phyloP scores from a whole-genome alignment of 2,888 invertebrate species.

The Lasioglossum zephyrum region DNA sequence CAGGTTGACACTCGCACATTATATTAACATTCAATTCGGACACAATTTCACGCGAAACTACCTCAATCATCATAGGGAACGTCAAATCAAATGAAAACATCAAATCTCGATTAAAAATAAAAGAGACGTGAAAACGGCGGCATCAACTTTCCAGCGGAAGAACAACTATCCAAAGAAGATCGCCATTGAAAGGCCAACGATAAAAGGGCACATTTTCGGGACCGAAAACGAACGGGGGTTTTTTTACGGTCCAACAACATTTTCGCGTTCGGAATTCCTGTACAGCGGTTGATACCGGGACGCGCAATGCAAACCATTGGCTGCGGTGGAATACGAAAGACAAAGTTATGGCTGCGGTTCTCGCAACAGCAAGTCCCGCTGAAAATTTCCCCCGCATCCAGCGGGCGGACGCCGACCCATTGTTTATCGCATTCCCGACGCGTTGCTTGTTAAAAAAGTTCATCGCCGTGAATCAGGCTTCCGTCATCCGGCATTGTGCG shows the following conservation, averaged over 20 bases:
- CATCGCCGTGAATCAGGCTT: conserved; percentile 71
- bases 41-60: background rate
- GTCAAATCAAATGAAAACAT: too few species aligned
- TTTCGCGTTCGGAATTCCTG: conserved; percentile 52
- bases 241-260: conserved; percentile 39
- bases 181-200: background rate
- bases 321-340: conserved; percentile 38
- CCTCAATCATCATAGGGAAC: too few species aligned
- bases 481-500: conserved; percentile 55
- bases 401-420: conserved; percentile 53
- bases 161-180: background rate
- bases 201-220: background rate
- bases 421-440: conserved; percentile 76
- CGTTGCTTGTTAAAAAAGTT: conserved; percentile 76
- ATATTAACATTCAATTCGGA: background rate
- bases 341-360: conserved; percentile 51
- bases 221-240: background rate
- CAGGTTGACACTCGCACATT: background rate
- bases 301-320: conserved; percentile 44
- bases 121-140: background rate
- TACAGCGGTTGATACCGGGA: conserved; percentile 27
- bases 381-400: conserved; percentile 58
- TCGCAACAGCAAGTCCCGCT: conserved; percentile 37
- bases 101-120: background rate
- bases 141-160: background rate